Percentiles rank a stretch among this genome's conserved stretches.
These are phyloP conservation scores for Drosophila mimetica DNA, from an alignment of 2,888 invertebrate species.

Conservation along the genomic window DNA sequence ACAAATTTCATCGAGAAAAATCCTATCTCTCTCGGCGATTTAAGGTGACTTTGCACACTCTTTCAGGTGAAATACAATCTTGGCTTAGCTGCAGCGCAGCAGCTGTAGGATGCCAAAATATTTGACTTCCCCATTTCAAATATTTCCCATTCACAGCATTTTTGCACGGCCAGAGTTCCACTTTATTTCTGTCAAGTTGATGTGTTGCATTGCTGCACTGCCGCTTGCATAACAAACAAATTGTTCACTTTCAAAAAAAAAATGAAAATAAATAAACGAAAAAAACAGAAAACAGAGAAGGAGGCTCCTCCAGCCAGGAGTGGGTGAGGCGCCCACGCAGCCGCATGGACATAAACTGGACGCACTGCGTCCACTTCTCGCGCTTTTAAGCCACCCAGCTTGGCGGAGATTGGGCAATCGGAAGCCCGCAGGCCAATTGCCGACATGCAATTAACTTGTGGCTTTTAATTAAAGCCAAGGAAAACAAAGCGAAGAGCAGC, in stretches of 20 bases:
- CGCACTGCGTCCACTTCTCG: slow-evolving; percentile 52
- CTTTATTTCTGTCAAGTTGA: slow-evolving; percentile 30
- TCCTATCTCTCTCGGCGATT: background rate
- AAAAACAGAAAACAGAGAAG: too few relatives aligned
- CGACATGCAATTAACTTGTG: slow-evolving; percentile 53
- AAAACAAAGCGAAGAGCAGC: slow-evolving; percentile 25
- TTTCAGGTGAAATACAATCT: background rate
- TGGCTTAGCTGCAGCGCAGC: background rate
- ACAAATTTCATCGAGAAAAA: background rate
- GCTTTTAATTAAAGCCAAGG: slow-evolving; percentile 68
- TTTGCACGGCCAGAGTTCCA: slow-evolving; percentile 21
- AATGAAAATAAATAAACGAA: background rate
- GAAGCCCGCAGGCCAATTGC: slow-evolving; percentile 47
- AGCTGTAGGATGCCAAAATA: slow-evolving; percentile 7
- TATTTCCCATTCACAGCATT: slow-evolving; percentile 32
- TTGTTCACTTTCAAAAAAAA: slow-evolving; percentile 44
- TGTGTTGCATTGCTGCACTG: slow-evolving; percentile 37
- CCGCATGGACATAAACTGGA: slow-evolving; percentile 56
- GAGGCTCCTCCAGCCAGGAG: slow-evolving; percentile 16
- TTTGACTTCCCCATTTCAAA: slow-evolving; percentile 29
- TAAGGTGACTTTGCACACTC: background rate
- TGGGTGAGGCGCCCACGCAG: slow-evolving; percentile 25
- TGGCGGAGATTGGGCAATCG: slow-evolving; percentile 29
- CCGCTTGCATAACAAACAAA: slow-evolving; percentile 29
- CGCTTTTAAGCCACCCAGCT: slow-evolving; percentile 48